Evolutionary conservation across 2,888 invertebrate genomes (phyloP).

Genomic region (Chrysotoxum bicinctum): DNA sequence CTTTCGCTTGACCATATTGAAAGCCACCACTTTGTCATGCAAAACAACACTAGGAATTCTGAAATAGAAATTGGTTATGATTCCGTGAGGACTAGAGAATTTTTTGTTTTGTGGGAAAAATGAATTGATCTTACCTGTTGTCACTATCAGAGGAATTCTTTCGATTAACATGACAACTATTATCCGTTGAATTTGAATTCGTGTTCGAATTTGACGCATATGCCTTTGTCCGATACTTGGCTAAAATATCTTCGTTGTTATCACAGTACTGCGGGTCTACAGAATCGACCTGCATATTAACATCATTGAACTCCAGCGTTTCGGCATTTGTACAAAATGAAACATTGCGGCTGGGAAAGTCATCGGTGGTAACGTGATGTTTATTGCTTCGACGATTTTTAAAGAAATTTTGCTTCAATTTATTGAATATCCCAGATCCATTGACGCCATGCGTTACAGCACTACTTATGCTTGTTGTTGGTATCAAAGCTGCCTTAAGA

Average conservation of each 20-base stretch:
- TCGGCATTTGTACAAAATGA: slow-evolving; percentile 77
- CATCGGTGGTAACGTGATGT: slow-evolving; percentile 69
- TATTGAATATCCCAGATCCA: slow-evolving; percentile 88
- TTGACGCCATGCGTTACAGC: slow-evolving; percentile 68
- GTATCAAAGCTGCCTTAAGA: slow-evolving; percentile 34
- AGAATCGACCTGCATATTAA: slow-evolving; percentile 51
- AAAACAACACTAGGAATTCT: slow-evolving; percentile 76
- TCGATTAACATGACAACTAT: slow-evolving; percentile 75
- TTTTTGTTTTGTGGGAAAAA: not conserved
- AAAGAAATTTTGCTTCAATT: slow-evolving; percentile 87
- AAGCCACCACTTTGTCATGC: slow-evolving; percentile 77
- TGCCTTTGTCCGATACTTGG: slow-evolving; percentile 92
- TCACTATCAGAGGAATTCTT: slow-evolving; percentile 79
- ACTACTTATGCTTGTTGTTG: slow-evolving; percentile 20
- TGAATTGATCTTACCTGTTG: slow-evolving; percentile 78
- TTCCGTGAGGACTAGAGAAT: too few relatives aligned
- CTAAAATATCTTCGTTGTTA: slow-evolving; percentile 95
- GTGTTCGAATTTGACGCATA: slow-evolving; percentile 83
- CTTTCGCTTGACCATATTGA: slow-evolving; percentile 87
- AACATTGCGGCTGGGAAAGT: slow-evolving; percentile 76
- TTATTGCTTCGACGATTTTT: slow-evolving; percentile 85
- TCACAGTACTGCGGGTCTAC: slow-evolving; percentile 82
- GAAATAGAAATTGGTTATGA: not conserved
- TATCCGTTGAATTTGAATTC: slow-evolving; percentile 81
- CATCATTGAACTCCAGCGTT: slow-evolving; percentile 73